A percentile compares a stretch with the other conserved stretches of the same genome.
phyloP scores from a whole-genome alignment of 2,888 invertebrate species.

The Atherix ibis region DNA sequence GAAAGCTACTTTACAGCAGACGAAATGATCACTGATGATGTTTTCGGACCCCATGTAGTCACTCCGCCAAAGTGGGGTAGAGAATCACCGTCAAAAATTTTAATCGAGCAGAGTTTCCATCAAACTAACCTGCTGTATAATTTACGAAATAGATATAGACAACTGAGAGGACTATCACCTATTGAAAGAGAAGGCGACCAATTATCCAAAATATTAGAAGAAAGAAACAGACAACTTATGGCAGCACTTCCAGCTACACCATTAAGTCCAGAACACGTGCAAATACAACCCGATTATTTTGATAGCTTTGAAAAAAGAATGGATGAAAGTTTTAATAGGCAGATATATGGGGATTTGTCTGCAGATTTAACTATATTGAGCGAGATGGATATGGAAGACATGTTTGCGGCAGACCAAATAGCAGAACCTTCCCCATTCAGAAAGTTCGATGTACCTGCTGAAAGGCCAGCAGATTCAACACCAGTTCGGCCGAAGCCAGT shows the following conservation, averaged over 20 bases:
- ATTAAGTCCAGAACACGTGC: not conserved
- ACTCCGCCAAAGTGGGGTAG: conserved; percentile 1
- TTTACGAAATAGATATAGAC: not conserved
- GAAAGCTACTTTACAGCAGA: not conserved
- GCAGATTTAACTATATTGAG: not conserved
- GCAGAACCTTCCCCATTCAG: not conserved
- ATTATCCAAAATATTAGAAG: no score
- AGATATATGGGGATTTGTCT: not conserved
- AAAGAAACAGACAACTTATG: not conserved
- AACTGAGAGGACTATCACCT: not conserved
- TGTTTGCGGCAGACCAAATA: not conserved
- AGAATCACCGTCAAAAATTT: not conserved
- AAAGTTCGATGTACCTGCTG: not conserved
- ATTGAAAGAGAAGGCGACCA: not conserved
- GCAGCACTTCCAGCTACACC: not conserved
- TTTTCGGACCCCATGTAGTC: conserved; percentile 1
- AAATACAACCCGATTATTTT: not conserved
- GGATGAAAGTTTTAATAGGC: not conserved
- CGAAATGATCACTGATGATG: not conserved
- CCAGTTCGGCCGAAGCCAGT: not conserved
- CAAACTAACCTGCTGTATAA: not conserved
- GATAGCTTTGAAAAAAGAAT: not conserved
- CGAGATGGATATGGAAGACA: not conserved
- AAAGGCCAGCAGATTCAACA: conserved; percentile 1
- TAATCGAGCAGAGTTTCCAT: not conserved